Evolutionary conservation across 2,888 invertebrate species (phyloP).

Genomic region (Cloeon dipterum): DNA sequence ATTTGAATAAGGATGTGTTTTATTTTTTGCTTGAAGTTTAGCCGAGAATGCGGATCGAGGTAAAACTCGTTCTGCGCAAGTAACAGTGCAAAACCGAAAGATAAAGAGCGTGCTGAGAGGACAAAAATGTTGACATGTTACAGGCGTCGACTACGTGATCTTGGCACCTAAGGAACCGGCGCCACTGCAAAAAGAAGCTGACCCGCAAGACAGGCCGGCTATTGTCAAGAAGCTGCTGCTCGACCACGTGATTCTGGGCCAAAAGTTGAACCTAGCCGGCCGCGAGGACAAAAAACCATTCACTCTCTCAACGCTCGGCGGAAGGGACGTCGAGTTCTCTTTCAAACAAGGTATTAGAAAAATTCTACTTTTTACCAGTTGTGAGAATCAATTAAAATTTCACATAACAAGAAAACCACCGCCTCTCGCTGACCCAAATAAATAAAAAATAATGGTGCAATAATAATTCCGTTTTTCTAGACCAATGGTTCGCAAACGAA

Average conservation of each 20-base stretch:
- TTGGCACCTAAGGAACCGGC: background rate
- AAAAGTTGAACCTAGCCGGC: slow-evolving; percentile 24
- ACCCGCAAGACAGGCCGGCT: slow-evolving; percentile 21
- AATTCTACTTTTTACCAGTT: too few relatives aligned
- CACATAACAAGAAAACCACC: too few relatives aligned
- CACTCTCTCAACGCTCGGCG: slow-evolving; percentile 24
- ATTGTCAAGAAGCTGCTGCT: slow-evolving; percentile 30
- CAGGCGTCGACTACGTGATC: background rate
- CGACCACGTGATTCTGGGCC: slow-evolving; percentile 33
- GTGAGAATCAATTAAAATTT: too few relatives aligned
- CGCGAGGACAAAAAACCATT: slow-evolving; percentile 6
- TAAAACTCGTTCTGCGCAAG: too few relatives aligned
- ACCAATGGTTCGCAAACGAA: slow-evolving; percentile 19
- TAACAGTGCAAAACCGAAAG: too few relatives aligned
- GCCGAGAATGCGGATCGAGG: too few relatives aligned
- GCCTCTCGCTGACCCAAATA: too few relatives aligned
- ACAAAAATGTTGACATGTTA: too few relatives aligned
- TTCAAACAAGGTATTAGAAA: slow-evolving; percentile 16
- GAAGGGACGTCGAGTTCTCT: slow-evolving; percentile 17
- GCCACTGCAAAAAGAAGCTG: background rate
- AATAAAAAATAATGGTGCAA: too few relatives aligned
- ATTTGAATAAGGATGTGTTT: too few relatives aligned
- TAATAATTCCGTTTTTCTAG: slow-evolving; percentile 6
- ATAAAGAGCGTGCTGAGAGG: too few relatives aligned
- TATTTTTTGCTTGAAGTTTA: too few relatives aligned